Conservation (phyloP, 2,113 vertebrate species). For the Periophthalmodon schlosseri region DNA sequence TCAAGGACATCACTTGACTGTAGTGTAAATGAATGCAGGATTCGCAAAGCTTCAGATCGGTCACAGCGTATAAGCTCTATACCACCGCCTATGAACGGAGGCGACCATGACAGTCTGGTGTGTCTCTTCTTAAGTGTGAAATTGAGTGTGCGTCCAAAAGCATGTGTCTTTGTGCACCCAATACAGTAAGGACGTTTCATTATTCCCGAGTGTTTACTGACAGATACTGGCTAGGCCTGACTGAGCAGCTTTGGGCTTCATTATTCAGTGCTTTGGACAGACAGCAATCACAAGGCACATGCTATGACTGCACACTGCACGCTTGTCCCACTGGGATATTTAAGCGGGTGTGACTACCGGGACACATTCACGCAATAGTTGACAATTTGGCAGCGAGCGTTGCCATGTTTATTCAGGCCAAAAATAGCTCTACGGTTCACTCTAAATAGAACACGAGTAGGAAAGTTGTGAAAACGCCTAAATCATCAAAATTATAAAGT, state of each 20-base stretch:
- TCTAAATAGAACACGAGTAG: background rate
- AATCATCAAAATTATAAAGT: background rate
- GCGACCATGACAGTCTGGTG: slow-evolving; percentile 1
- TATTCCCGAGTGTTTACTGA: slow-evolving; percentile 55
- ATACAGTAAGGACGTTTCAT: slow-evolving; percentile 41
- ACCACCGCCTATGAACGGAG: slow-evolving; percentile 12
- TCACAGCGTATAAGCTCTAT: slow-evolving; percentile 27
- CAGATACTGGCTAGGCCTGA: slow-evolving; percentile 58
- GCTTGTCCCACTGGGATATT: slow-evolving; percentile 14
- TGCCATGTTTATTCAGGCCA: background rate
- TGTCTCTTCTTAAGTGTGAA: slow-evolving; percentile 16
- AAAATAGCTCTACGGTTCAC: slow-evolving; percentile 4
- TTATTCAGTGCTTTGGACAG: slow-evolving; percentile 48
- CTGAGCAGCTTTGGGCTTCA: slow-evolving; percentile 55
- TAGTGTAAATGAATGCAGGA: slow-evolving; percentile 4
- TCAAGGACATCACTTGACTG: background rate
- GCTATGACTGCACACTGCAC: slow-evolving; percentile 2
- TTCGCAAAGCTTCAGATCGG: slow-evolving; percentile 1
- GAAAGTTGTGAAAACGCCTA: background rate
- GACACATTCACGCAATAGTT: slow-evolving; percentile 15
- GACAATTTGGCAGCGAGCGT: slow-evolving; percentile 19
- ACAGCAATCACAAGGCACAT: slow-evolving; percentile 50
- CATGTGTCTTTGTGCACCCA: background rate
- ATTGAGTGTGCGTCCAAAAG: background rate
- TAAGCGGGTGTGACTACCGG: slow-evolving; percentile 22